phyloP scores from a whole-genome alignment of 2,113 vertebrate species.

The Crotophaga sulcirostris region DNA sequence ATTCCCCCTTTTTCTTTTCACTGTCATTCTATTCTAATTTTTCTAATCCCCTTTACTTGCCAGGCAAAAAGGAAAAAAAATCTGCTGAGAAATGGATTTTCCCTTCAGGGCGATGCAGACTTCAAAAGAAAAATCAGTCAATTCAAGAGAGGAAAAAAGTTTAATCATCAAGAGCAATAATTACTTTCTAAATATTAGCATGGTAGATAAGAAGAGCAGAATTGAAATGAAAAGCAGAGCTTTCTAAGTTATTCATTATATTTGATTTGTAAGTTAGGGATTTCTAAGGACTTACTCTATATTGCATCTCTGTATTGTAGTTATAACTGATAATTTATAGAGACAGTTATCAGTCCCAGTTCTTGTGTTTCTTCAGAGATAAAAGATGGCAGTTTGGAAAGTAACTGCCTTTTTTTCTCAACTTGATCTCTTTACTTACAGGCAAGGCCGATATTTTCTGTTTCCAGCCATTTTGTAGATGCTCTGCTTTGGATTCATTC shows the following conservation, averaged over 20 bases:
- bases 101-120: constrained; percentile 43
- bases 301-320: background rate
- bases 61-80: background rate
- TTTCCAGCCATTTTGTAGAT: background rate
- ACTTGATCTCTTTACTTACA: background rate
- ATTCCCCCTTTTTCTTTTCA: background rate
- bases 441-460: background rate
- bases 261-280: constrained; percentile 8
- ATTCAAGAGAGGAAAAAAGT: constrained; percentile 19
- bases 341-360: constrained; percentile 24
- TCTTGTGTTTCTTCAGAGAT: constrained; percentile 18
- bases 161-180: constrained; percentile 67
- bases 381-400: constrained; percentile 28
- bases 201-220: constrained; percentile 44
- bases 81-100: constrained; percentile 54
- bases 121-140: constrained; percentile 65
- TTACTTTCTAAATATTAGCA: constrained; percentile 69
- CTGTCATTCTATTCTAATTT: constrained; percentile 11
- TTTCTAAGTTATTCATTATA: background rate
- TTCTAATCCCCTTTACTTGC: constrained; percentile 42
- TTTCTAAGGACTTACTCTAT: background rate
- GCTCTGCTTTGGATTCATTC: background rate
- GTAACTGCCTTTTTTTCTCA: background rate
- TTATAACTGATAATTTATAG: background rate
- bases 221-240: background rate